These are phyloP conservation scores for Eudasyphora cyanicolor DNA, from an alignment of 2,888 invertebrate species.

Conservation along the genomic window DNA sequence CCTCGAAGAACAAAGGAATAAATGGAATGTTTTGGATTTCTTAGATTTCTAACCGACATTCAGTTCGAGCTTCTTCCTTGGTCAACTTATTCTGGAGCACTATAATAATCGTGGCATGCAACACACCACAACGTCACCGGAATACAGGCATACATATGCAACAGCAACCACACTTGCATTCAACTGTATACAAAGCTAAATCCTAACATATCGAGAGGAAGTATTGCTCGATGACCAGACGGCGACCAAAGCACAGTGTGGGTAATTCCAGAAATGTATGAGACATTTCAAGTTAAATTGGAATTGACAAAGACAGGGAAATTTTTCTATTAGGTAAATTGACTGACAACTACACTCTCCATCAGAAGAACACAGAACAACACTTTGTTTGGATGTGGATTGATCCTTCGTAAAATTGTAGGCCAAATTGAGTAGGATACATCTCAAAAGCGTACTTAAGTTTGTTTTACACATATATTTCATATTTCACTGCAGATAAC, in stretches of 20 bases:
- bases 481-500: too few species aligned
- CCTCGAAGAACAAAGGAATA: slow-evolving; percentile 41
- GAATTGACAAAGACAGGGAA: too few species aligned
- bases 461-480: too few species aligned
- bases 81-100: not conserved
- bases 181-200: not conserved
- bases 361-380: too few species aligned
- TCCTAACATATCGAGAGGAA: not conserved
- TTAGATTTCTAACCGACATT: slow-evolving; percentile 28
- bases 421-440: too few species aligned
- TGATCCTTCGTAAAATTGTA: too few species aligned
- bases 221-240: slow-evolving; percentile 4
- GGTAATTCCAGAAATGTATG: too few species aligned
- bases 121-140: not conserved
- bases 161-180: slow-evolving; percentile 11
- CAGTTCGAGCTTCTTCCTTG: not conserved
- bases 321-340: too few species aligned
- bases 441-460: too few species aligned
- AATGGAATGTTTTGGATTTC: slow-evolving; percentile 34
- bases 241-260: not conserved
- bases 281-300: too few species aligned
- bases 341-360: too few species aligned
- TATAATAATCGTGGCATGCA: slow-evolving; percentile 5
- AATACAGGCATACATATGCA: not conserved
- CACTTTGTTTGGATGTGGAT: too few species aligned